Evolutionary conservation across 2,797 vertebrate genomes (phyloP).

Genomic region (Scarus forsteni): DNA sequence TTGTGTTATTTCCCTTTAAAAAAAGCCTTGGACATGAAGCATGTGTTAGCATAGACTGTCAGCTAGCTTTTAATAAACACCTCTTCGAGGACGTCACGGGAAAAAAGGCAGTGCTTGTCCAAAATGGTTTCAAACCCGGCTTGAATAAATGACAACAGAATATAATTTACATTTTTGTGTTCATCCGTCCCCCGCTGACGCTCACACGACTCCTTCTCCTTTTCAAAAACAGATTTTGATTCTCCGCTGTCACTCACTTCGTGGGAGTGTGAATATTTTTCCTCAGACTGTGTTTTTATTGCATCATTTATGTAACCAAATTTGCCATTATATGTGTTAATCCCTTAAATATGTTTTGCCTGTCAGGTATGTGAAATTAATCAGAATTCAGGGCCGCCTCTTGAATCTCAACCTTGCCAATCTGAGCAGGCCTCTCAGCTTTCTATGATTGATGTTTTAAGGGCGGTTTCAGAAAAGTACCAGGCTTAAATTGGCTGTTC

Average conservation of each 20-base stretch:
- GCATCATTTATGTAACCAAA: slow-evolving; percentile 70
- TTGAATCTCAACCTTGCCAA: slow-evolving; percentile 63
- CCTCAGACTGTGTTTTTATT: slow-evolving; percentile 58
- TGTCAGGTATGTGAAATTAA: slow-evolving; percentile 75
- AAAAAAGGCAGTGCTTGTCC: slow-evolving; percentile 5
- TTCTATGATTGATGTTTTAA: slow-evolving; percentile 76
- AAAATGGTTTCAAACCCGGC: slow-evolving; percentile 16
- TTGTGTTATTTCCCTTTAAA: no score
- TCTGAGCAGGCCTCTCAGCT: slow-evolving; percentile 68
- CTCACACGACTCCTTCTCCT: slow-evolving; percentile 16
- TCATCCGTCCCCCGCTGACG: slow-evolving; percentile 21
- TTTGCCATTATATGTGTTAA: slow-evolving; percentile 69
- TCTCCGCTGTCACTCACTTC: slow-evolving; percentile 47
- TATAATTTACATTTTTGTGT: slow-evolving; percentile 3
- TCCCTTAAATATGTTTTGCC: slow-evolving; percentile 67
- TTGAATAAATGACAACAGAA: slow-evolving; percentile 4
- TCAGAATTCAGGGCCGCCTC: slow-evolving; percentile 64
- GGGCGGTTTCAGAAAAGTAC: slow-evolving; percentile 72
- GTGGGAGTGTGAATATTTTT: slow-evolving; percentile 42
- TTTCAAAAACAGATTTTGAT: slow-evolving; percentile 37
- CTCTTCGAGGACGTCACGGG: neutral
- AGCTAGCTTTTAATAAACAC: neutral
- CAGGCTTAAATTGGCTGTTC: slow-evolving; percentile 76
- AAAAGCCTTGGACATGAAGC: neutral
- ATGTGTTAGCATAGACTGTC: neutral